Base-by-base conservation (phyloP, 2,113 vertebrate species). In the Misgurnus mizolepis region DNA sequence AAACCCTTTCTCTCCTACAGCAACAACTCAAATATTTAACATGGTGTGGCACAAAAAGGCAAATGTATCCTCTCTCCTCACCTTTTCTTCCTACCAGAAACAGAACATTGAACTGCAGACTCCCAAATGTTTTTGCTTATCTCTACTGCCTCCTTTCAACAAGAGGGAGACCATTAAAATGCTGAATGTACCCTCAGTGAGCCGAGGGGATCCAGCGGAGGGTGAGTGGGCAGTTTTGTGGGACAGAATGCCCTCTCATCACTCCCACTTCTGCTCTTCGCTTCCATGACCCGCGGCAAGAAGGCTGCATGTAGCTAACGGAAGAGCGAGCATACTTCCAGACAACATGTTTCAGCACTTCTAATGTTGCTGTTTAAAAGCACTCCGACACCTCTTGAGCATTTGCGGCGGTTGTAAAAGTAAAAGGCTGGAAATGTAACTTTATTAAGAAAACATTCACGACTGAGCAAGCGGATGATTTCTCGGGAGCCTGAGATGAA, bases 311-410 rank as follows among this genome's bases (percentile, higher is more conserved):
- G 43, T 41, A 50, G 11, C 67, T 82, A 86, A 86, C 84, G 81
- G 85, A 76, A 41, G 45, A 39, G 58, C 17, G 82, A 78, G 67
- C 47, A 78, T 22, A 10, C 45, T 56, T 73, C 67, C 53, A 68
- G 68, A 82, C 84, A 77, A 87, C 76, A 89, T 78, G 83, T 84
- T 83, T 88, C 83, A 53, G 76, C 62, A 84, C 86, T 85, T 82
- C 61, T 12, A 76, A 8, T 60, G 39, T 64, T 65, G 49, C 45
- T 53, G 78, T 40, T 22, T 81, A 5, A 67, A 60, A 82, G 78
- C 84, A 74, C 71, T 84, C 82, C 67, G 18, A 27, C 70, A 60
- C 43, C 78, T 50, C 53, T 11, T 49, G 80, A 76, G 81, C 62
- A 45, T 64, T 53, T 8, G 56, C 15, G 34, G 65, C 10, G 7